Evolutionary conservation across 2,888 invertebrate genomes (phyloP).

Genomic region (Andrena flavipes): DNA sequence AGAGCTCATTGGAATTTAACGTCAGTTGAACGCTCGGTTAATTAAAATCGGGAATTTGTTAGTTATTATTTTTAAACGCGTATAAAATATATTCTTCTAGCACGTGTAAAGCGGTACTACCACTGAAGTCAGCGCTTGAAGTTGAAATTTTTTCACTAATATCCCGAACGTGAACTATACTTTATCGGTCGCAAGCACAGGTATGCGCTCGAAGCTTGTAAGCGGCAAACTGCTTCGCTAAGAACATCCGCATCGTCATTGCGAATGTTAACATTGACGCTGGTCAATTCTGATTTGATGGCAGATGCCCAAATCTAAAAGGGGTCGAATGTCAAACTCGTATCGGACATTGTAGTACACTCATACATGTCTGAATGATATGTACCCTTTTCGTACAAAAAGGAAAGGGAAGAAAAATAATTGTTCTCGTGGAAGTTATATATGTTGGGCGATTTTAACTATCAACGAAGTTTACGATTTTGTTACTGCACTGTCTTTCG

Average conservation of each 20-base stretch:
- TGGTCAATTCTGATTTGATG: constrained; percentile 78
- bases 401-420: no score
- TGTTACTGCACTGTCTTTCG: no score
- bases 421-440: no score
- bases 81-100: not conserved
- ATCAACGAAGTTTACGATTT: no score
- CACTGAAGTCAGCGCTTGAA: not conserved
- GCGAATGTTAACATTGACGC: constrained; percentile 75
- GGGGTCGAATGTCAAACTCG: constrained; percentile 83
- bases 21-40: not conserved
- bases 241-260: constrained; percentile 61
- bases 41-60: not conserved
- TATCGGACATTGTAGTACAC: constrained; percentile 24
- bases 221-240: constrained; percentile 74
- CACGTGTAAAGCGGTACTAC: not conserved
- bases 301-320: constrained; percentile 82
- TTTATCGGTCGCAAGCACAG: constrained; percentile 32
- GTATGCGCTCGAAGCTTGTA: constrained; percentile 75
- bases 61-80: not conserved
- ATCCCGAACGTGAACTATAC: not conserved
- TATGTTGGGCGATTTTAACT: no score
- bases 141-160: not conserved
- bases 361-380: not conserved
- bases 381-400: no score
- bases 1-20: not conserved